A percentile compares a stretch with the other conserved stretches of the same genome.
phyloP scores from a whole-genome alignment of 2,888 invertebrate species.

The Drosophila rubida region DNA sequence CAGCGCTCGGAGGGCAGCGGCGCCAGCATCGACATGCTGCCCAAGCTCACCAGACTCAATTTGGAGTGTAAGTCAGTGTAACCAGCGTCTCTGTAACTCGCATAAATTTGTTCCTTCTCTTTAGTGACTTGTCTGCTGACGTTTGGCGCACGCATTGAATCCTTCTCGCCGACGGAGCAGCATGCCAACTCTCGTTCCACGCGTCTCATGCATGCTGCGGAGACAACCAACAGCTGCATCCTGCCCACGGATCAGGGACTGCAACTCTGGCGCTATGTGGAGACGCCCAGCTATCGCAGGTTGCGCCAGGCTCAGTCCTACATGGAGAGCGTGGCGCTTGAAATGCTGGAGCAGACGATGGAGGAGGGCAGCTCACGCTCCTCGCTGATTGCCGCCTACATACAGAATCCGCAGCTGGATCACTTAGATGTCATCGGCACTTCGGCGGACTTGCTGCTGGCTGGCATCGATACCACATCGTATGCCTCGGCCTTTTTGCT shows the following conservation, averaged over 20 bases:
- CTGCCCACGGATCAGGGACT: slow-evolving; percentile 84
- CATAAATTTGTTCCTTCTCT: not conserved
- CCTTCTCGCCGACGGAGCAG: slow-evolving; percentile 88
- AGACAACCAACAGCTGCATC: slow-evolving; percentile 88
- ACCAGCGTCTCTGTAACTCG: no score
- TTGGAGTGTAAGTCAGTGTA: slow-evolving; percentile 89
- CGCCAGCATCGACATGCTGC: slow-evolving; percentile 87
- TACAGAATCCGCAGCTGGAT: slow-evolving; percentile 89
- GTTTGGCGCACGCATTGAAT: slow-evolving; percentile 89
- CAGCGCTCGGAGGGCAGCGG: slow-evolving; percentile 75
- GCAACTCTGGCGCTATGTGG: slow-evolving; percentile 88
- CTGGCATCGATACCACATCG: slow-evolving; percentile 94
- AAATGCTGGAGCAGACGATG: slow-evolving; percentile 87
- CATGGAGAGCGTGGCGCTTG: slow-evolving; percentile 90
- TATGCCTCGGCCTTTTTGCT: slow-evolving; percentile 91
- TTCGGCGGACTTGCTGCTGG: slow-evolving; percentile 93
- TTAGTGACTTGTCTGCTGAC: slow-evolving; percentile 90
- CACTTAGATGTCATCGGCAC: slow-evolving; percentile 93
- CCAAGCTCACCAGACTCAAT: slow-evolving; percentile 88
- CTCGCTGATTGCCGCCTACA: slow-evolving; percentile 89
- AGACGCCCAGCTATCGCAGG: slow-evolving; percentile 90
- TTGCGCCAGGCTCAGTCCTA: slow-evolving; percentile 89
- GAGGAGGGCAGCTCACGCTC: slow-evolving; percentile 58
- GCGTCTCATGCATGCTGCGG: slow-evolving; percentile 90
- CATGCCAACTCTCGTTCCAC: slow-evolving; percentile 87